phyloP scores from a whole-genome alignment of 2,797 vertebrate genomes.

The Podarcis siculus region DNA sequence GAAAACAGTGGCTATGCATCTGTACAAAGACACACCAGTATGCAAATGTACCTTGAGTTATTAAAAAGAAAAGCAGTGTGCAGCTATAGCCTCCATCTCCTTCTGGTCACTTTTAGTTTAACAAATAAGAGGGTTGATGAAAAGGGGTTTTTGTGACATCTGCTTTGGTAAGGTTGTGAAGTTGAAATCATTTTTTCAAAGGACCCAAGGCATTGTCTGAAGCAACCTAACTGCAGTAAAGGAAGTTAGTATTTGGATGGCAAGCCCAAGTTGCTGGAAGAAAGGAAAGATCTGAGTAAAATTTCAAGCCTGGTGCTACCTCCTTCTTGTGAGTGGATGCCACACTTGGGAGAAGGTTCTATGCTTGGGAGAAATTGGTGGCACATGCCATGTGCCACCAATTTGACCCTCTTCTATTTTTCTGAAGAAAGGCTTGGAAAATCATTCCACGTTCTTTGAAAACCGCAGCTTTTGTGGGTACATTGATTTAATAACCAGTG shows the following conservation, averaged over 20 bases:
- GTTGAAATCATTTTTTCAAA: neutral
- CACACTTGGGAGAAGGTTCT: too few species aligned
- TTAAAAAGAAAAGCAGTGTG: conserved; percentile 15
- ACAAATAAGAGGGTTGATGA: neutral
- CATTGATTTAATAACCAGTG: neutral
- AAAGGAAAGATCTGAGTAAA: neutral
- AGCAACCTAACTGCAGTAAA: neutral
- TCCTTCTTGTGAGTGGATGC: too few species aligned
- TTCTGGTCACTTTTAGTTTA: conserved; percentile 19
- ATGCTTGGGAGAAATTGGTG: too few species aligned
- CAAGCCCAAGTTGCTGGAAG: neutral
- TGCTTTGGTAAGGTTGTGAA: conserved; percentile 15
- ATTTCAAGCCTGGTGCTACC: too few species aligned
- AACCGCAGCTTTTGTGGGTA: neutral
- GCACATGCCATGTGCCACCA: neutral
- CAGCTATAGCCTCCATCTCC: conserved; percentile 23
- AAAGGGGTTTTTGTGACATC: neutral
- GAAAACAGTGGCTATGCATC: conserved; percentile 11
- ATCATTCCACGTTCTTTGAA: neutral
- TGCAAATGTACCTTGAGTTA: conserved; percentile 11
- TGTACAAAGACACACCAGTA: neutral
- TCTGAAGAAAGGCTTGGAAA: neutral
- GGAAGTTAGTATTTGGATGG: neutral
- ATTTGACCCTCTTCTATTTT: neutral
- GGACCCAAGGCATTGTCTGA: neutral